Conservation (phyloP, 2,113 vertebrate genomes). For the Xiphophorus couchianus region DNA sequence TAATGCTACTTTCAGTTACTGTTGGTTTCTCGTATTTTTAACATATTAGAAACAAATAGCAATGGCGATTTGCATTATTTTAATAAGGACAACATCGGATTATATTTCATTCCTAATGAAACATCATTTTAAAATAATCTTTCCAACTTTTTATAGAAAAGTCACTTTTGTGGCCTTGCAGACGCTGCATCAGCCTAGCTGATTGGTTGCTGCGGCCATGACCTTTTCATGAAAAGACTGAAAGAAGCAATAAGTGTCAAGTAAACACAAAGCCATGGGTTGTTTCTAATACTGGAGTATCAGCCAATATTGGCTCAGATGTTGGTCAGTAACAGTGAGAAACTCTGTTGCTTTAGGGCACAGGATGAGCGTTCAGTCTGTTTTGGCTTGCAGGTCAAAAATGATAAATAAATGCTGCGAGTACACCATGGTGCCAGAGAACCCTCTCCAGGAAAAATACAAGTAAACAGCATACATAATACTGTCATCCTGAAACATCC, state of each 20-base stretch:
- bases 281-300: conserved; percentile 13
- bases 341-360: neutral
- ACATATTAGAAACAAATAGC: too few species aligned
- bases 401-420: neutral
- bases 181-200: conserved; percentile 1
- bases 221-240: conserved; percentile 35
- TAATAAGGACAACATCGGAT: too few species aligned
- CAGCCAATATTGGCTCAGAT: conserved; percentile 11
- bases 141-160: too few species aligned
- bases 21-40: too few species aligned
- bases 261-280: conserved; percentile 12
- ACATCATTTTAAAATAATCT: too few species aligned
- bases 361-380: neutral
- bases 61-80: too few species aligned
- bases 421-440: neutral
- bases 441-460: neutral
- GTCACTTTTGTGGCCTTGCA: too few species aligned
- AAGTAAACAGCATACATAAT: neutral
- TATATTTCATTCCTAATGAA: too few species aligned
- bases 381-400: conserved; percentile 1
- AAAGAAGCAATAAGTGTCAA: conserved; percentile 15
- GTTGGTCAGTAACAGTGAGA: neutral
- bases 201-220: too few species aligned
- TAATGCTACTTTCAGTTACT: too few species aligned
- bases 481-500: neutral